Evolutionary conservation across 2,888 invertebrate genomes (phyloP).

Genomic region (Leucophenga maculata): DNA sequence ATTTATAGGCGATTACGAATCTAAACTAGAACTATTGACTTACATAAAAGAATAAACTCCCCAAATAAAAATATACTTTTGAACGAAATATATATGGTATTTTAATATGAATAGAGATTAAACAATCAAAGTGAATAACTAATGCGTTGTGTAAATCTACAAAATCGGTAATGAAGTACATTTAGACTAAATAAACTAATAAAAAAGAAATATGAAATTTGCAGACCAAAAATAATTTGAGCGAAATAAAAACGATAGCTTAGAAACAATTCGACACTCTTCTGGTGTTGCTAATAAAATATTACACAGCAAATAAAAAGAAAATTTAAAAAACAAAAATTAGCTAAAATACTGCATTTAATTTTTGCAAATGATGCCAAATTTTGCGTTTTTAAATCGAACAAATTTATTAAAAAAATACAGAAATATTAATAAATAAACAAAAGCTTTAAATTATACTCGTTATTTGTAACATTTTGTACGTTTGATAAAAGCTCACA

Average conservation of each 20-base stretch:
- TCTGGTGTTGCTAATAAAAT: neutral
- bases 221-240: too few relatives aligned
- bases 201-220: too few relatives aligned
- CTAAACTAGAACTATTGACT: too few relatives aligned
- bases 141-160: too few relatives aligned
- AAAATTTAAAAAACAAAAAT: constrained; percentile 2
- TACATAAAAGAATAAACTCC: too few relatives aligned
- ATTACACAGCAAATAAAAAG: neutral
- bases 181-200: too few relatives aligned
- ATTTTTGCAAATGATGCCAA: constrained; percentile 12
- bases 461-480: constrained; percentile 18
- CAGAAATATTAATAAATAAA: constrained; percentile 7
- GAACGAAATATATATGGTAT: too few relatives aligned
- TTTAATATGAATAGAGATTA: too few relatives aligned
- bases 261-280: neutral
- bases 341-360: constrained; percentile 3
- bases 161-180: too few relatives aligned
- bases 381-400: neutral
- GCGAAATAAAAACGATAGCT: neutral
- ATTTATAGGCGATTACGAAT: too few relatives aligned
- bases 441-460: constrained; percentile 20
- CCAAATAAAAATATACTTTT: too few relatives aligned
- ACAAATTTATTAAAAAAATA: constrained; percentile 10
- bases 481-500: constrained; percentile 22
- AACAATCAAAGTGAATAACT: too few relatives aligned